Conservation (phyloP, 1,140 invertebrate species). For the Halictus rubicundus region DNA sequence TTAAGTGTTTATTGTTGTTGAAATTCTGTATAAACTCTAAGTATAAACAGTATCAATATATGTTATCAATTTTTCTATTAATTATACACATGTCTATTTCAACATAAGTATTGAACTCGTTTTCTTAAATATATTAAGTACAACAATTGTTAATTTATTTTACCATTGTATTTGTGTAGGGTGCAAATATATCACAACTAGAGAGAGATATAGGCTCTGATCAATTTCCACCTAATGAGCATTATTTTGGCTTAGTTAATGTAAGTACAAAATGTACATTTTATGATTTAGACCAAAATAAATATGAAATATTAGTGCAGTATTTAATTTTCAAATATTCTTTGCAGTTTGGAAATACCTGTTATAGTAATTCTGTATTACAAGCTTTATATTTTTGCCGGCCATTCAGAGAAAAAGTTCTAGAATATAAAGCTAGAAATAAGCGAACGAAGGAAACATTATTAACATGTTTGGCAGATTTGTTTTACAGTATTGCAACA, state of each 20-base stretch:
- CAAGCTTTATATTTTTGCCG: conserved; percentile 99
- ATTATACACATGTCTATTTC: background rate
- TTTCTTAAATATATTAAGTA: background rate
- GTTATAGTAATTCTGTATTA: conserved; percentile 99
- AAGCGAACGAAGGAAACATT: conserved; percentile 99
- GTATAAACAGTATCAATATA: background rate
- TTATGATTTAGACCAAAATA: background rate
- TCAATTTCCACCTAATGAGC: conserved; percentile 98
- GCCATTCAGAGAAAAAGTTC: conserved; percentile 98
- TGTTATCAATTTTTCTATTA: background rate
- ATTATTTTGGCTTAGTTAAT: conserved; percentile 99
- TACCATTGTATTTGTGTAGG: conserved; percentile 83
- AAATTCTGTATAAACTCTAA: background rate
- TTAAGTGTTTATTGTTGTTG: background rate
- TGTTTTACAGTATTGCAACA: conserved; percentile 99
- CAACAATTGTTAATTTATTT: background rate
- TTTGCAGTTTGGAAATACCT: conserved; percentile 99
- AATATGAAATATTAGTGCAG: background rate
- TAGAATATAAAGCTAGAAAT: conserved; percentile 99
- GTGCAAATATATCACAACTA: conserved; percentile 98
- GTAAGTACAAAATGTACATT: conserved; percentile 83
- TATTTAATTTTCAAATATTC: conserved; percentile 13
- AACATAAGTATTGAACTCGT: too few species aligned
- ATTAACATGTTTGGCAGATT: conserved; percentile 97
- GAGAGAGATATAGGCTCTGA: conserved; percentile 98